A percentile compares a stretch with the other conserved stretches of the same genome.
Evolutionary conservation across 2,113 vertebrate genomes (phyloP).

Genomic region (Actenoides hombroni): DNA sequence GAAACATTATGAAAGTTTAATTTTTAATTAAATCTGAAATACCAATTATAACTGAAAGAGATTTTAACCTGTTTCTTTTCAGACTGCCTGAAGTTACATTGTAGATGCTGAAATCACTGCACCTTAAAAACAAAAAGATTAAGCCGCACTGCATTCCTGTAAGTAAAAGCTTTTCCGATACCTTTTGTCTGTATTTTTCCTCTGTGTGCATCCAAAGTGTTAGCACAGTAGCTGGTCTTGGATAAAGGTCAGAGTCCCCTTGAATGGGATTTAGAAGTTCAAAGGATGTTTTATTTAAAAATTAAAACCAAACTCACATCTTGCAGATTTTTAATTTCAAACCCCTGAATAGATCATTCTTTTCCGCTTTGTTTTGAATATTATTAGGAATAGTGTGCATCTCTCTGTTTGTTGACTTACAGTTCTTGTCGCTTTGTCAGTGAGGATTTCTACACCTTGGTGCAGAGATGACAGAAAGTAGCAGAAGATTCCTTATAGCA

Average conservation of each 20-base stretch:
- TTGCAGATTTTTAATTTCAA: conserved; percentile 59
- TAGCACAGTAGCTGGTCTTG: conserved; percentile 67
- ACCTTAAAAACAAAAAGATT: conserved; percentile 85
- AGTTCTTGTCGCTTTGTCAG: conserved; percentile 41
- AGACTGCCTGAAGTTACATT: conserved; percentile 85
- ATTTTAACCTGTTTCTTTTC: conserved; percentile 90
- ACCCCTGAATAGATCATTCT: conserved; percentile 55
- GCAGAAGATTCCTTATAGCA: conserved; percentile 51
- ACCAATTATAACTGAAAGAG: conserved; percentile 89
- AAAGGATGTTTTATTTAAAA: conserved; percentile 68
- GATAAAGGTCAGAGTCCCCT: conserved; percentile 70
- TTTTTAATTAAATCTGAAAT: conserved; percentile 91
- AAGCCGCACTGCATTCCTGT: conserved; percentile 75
- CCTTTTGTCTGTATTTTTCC: conserved; percentile 69
- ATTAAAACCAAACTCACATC: conserved; percentile 37
- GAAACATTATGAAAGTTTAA: conserved; percentile 91
- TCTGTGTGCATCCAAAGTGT: conserved; percentile 66
- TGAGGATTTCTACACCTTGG: conserved; percentile 26
- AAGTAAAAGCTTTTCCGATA: conserved; percentile 76
- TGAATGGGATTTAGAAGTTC: conserved; percentile 69
- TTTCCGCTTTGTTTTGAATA: conserved; percentile 63
- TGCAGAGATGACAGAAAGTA: conserved; percentile 43
- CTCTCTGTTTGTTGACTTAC: conserved; percentile 30
- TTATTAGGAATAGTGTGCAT: conserved; percentile 22
- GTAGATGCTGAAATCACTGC: conserved; percentile 83